These are phyloP conservation scores for Serilophus lunatus DNA, from an alignment of 2,113 vertebrate species.

Conservation along the genomic window DNA sequence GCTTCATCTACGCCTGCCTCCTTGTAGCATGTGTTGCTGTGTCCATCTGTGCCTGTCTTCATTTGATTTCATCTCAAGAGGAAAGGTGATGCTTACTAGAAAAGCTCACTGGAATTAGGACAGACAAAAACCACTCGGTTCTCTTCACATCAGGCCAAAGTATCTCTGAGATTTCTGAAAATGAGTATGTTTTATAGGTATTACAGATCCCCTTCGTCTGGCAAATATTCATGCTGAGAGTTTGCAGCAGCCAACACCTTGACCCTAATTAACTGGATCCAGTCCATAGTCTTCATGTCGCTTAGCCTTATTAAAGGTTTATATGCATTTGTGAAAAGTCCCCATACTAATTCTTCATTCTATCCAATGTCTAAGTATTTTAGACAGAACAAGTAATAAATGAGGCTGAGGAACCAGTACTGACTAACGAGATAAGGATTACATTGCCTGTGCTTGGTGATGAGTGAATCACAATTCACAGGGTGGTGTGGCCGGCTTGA, in stretches of 20 bases:
- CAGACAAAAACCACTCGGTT: neutral
- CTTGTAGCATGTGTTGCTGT: accelerated
- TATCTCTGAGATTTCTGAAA: neutral
- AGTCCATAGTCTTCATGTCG: neutral
- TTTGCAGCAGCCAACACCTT: neutral
- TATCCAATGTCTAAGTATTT: neutral
- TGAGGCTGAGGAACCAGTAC: neutral
- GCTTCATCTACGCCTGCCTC: neutral
- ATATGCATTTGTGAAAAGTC: neutral
- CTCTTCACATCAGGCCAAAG: neutral
- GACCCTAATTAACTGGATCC: neutral
- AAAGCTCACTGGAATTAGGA: neutral
- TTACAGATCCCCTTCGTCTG: neutral
- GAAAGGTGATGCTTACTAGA: neutral
- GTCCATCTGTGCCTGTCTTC: neutral
- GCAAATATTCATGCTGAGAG: neutral
- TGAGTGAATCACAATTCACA: constrained; percentile 31
- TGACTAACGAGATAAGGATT: neutral
- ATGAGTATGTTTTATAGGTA: neutral
- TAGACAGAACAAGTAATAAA: constrained; percentile 3
- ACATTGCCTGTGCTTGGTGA: neutral
- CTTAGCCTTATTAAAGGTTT: neutral
- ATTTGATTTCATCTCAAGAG: neutral
- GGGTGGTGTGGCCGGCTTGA: neutral
- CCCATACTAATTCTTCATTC: neutral